phyloP scores from a whole-genome alignment of 2,888 invertebrate genomes.

The Drosophila colorata region DNA sequence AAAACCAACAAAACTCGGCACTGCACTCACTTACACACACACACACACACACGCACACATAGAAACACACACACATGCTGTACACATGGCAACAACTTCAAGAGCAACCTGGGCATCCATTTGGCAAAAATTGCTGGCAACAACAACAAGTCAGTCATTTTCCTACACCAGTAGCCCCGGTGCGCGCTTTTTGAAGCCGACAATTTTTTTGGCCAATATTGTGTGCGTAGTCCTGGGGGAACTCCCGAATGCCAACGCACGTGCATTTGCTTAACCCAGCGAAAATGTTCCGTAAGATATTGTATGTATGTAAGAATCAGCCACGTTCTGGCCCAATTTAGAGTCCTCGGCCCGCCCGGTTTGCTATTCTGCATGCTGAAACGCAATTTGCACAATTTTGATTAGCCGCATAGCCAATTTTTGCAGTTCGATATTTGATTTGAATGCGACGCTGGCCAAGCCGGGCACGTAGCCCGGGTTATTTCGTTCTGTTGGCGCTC shows the following conservation, averaged over 20 bases:
- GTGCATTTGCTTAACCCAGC: conserved; percentile 33
- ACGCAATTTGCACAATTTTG: conserved; percentile 65
- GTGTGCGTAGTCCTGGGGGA: not conserved
- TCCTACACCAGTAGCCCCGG: conserved; percentile 29
- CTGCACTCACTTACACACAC: conserved; percentile 43
- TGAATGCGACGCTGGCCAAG: conserved; percentile 32
- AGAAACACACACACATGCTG: conserved; percentile 4
- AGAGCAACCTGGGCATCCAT: conserved; percentile 41
- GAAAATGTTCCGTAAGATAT: conserved; percentile 33
- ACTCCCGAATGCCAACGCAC: conserved; percentile 13
- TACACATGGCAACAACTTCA: conserved; percentile 25
- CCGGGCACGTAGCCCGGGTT: conserved; percentile 43
- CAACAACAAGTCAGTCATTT: conserved; percentile 51
- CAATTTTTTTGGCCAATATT: conserved; percentile 33
- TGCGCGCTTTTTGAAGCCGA: conserved; percentile 35
- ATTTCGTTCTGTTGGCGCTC: conserved; percentile 34
- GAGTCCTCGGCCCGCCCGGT: not conserved
- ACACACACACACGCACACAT: conserved; percentile 6
- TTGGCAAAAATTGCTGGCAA: conserved; percentile 51
- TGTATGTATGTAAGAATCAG: conserved; percentile 8
- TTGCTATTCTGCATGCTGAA: conserved; percentile 41
- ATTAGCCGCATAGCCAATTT: conserved; percentile 57
- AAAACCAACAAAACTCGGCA: conserved; percentile 85
- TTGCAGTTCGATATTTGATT: conserved; percentile 59
- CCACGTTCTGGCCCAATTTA: conserved; percentile 20